These are phyloP conservation scores for Corythoichthys intestinalis DNA, from an alignment of 2,113 vertebrate species.

Conservation along the genomic window DNA sequence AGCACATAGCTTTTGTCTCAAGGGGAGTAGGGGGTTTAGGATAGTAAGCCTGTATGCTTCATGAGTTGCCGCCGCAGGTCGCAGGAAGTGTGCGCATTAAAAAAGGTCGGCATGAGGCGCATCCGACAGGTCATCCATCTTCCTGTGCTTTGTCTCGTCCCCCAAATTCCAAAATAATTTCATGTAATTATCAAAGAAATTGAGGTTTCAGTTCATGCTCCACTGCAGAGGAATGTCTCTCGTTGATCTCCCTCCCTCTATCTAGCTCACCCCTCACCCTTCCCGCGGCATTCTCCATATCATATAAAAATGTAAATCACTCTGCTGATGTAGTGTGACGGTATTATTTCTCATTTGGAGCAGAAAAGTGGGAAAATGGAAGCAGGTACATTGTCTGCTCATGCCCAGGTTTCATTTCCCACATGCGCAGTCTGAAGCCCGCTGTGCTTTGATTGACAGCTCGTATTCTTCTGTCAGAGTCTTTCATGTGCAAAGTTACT, in stretches of 20 bases:
- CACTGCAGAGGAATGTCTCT: constrained; percentile 28
- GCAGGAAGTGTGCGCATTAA: constrained; percentile 63
- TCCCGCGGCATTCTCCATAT: constrained; percentile 37
- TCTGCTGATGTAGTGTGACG: constrained; percentile 36
- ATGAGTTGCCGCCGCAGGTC: constrained; percentile 57
- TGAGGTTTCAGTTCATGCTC: constrained; percentile 42
- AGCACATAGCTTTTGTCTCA: constrained; percentile 60
- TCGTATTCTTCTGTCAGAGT: constrained; percentile 30
- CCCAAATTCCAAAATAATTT: constrained; percentile 57
- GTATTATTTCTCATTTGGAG: constrained; percentile 36
- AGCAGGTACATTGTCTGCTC: constrained; percentile 21
- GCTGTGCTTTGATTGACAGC: constrained; percentile 19
- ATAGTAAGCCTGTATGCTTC: constrained; percentile 62
- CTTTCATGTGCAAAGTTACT: constrained; percentile 33
- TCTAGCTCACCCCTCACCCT: not conserved
- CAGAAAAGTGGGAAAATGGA: constrained; percentile 21
- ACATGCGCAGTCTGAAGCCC: constrained; percentile 18
- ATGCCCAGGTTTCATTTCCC: constrained; percentile 20
- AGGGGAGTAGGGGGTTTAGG: constrained; percentile 30
- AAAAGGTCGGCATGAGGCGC: constrained; percentile 57
- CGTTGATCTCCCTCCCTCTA: constrained; percentile 7
- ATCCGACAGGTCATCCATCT: constrained; percentile 65
- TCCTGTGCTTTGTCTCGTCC: constrained; percentile 26
- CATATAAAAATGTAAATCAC: constrained; percentile 66
- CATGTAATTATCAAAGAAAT: constrained; percentile 56